Conservation (phyloP, 2,797 vertebrate genomes). For the Acipenser transmontanus region DNA sequence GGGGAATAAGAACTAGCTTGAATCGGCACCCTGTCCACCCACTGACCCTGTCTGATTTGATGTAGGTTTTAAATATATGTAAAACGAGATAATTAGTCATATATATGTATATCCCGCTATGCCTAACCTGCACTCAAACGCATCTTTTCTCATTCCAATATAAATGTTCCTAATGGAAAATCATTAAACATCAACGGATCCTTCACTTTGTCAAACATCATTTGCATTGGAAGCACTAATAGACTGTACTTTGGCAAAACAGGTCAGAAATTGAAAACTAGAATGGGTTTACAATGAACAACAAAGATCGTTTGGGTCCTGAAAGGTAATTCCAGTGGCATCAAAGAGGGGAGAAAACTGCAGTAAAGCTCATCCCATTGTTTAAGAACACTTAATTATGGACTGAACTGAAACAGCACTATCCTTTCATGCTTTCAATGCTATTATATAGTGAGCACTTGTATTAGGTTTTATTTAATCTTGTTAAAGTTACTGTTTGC, state of each 20-base stretch:
- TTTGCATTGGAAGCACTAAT: not conserved
- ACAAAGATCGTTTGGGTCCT: slow-evolving; percentile 2
- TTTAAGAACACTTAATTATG: slow-evolving; percentile 1
- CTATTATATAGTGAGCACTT: too few relatives aligned
- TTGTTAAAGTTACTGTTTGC: too few relatives aligned
- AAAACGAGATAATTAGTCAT: slow-evolving; percentile 1
- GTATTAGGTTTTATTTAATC: too few relatives aligned
- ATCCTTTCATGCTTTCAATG: too few relatives aligned
- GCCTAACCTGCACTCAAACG: not conserved
- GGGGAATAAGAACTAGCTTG: slow-evolving; percentile 1
- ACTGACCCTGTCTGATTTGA: slow-evolving; percentile 1
- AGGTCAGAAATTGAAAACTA: not conserved
- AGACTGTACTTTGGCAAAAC: not conserved
- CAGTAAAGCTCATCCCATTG: not conserved
- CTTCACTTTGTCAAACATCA: not conserved
- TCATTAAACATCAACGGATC: not conserved
- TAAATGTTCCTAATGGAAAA: slow-evolving; percentile 3
- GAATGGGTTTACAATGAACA: not conserved
- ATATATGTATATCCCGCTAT: slow-evolving; percentile 2
- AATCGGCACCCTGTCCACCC: slow-evolving; percentile 4
- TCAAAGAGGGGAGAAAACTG: slow-evolving; percentile 2
- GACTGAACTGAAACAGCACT: not conserved
- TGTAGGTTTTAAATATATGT: slow-evolving; percentile 4
- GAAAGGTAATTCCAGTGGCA: slow-evolving; percentile 7
- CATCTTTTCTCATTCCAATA: not conserved